Conservation (phyloP, 1,140 invertebrate species). For the Uloborus diversus region DNA sequence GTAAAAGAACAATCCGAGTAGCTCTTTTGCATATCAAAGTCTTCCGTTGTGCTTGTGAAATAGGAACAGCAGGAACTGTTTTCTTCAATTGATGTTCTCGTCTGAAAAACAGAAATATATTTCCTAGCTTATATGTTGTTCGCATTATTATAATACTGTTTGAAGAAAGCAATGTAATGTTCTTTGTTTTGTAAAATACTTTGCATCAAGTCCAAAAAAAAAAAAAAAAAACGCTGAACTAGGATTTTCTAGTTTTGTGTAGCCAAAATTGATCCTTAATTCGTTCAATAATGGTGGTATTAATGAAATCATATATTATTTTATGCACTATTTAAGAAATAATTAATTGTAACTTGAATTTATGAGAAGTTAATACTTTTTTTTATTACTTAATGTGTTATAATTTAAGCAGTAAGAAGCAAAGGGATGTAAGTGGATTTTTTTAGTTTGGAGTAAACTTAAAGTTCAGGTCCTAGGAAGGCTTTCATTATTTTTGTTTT, state of each 20-base stretch:
- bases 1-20: conserved; percentile 4
- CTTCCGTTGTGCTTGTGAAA: neutral
- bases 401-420: too few relatives aligned
- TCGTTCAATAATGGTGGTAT: neutral
- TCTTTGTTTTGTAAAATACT: neutral
- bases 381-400: too few relatives aligned
- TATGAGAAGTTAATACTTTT: too few relatives aligned
- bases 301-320: neutral
- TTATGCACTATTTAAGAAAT: too few relatives aligned
- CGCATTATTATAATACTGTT: neutral
- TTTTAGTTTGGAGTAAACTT: too few relatives aligned
- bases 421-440: too few relatives aligned
- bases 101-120: neutral
- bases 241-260: neutral
- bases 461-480: too few relatives aligned
- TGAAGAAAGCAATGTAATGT: neutral
- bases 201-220: neutral
- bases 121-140: neutral
- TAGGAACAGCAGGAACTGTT: neutral
- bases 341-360: too few relatives aligned
- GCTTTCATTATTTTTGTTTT: too few relatives aligned
- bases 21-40: neutral
- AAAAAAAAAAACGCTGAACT: neutral
- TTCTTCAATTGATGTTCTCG: neutral
- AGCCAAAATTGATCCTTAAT: neutral